phyloP scores from a whole-genome alignment of 2,113 vertebrate species.

The Syrrhaptes paradoxus region DNA sequence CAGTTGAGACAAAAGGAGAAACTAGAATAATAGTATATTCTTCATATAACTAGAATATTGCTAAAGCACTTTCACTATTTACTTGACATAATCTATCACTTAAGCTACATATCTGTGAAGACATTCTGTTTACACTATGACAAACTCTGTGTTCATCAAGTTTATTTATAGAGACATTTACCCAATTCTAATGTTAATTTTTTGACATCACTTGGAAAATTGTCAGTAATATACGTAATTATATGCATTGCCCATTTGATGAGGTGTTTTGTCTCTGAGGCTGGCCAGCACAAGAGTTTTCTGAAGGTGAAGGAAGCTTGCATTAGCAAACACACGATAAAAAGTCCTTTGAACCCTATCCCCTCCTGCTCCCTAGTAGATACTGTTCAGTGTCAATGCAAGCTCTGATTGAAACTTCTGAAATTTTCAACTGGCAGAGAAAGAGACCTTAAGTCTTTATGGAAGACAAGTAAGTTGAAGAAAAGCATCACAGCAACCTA shows the following conservation, averaged over 20 bases:
- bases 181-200: background rate
- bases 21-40: background rate
- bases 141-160: background rate
- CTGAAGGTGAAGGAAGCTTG: background rate
- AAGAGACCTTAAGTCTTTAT: background rate
- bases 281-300: background rate
- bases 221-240: background rate
- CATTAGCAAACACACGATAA: background rate
- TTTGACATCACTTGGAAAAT: background rate
- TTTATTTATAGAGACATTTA: background rate
- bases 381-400: background rate
- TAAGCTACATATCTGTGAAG: background rate
- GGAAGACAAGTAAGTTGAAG: background rate
- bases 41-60: background rate
- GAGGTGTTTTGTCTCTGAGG: background rate
- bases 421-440: background rate
- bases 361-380: accelerated
- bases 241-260: background rate
- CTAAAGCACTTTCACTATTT: background rate
- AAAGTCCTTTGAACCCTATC: background rate
- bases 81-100: background rate
- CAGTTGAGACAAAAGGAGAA: background rate
- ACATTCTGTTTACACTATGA: background rate
- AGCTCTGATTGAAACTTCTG: background rate
- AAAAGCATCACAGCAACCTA: background rate